Evolutionary conservation across 2,113 vertebrate genomes (phyloP).

Genomic region (Prinia subflava): DNA sequence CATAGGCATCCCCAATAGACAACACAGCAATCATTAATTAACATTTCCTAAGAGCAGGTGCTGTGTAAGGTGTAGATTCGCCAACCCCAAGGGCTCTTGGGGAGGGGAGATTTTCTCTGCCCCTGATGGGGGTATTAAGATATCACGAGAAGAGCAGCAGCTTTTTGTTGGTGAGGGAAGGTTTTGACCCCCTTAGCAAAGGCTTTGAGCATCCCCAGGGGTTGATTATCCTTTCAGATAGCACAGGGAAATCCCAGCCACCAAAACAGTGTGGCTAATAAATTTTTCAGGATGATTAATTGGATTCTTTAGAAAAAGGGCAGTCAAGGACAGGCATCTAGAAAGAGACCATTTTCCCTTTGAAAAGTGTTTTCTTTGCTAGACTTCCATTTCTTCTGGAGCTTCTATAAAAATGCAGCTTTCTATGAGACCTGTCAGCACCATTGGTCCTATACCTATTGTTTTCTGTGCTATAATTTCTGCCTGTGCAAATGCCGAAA

Average conservation of each 20-base stretch:
- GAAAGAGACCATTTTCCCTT: background rate
- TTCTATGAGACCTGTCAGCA: background rate
- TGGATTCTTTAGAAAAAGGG: constrained; percentile 16
- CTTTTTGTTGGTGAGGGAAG: fast-evolving
- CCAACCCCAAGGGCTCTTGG: background rate
- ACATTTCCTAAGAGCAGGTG: background rate
- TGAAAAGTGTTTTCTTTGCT: background rate
- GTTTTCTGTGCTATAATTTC: background rate
- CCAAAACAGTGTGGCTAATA: background rate
- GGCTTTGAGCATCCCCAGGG: background rate
- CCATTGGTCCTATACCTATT: background rate
- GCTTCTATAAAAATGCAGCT: background rate
- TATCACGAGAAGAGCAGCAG: background rate
- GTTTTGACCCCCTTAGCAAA: background rate
- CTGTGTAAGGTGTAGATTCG: background rate
- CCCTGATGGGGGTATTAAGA: background rate
- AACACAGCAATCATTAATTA: background rate
- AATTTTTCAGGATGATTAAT: background rate
- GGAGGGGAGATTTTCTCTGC: background rate
- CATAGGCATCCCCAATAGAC: background rate
- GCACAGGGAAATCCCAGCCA: background rate
- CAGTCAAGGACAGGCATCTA: constrained; percentile 4
- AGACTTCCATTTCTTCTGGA: background rate
- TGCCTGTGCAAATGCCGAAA: background rate
- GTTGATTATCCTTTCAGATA: background rate